Percentiles rank a stretch among this genome's conserved stretches.
Evolutionary conservation across 1,140 invertebrate species (phyloP).

Genomic region (Drosophila sulfurigaster): DNA sequence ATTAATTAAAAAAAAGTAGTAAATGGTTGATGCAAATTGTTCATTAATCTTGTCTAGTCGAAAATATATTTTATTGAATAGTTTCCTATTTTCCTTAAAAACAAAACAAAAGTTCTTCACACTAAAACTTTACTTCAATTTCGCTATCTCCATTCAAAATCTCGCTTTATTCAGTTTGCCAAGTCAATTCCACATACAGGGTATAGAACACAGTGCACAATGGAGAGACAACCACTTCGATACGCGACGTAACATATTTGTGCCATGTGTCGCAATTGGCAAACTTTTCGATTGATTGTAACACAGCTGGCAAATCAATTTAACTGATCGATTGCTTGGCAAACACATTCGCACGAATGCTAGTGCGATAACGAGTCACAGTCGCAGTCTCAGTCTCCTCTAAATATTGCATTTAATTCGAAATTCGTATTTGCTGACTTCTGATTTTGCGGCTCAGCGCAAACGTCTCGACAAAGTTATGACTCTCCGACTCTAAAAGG

Average conservation of each 20-base stretch:
- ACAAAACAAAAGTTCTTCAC: too few relatives aligned
- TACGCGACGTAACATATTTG: background rate
- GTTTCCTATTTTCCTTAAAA: too few relatives aligned
- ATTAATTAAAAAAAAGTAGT: too few relatives aligned
- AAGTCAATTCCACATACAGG: background rate
- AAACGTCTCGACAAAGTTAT: slow-evolving; percentile 34
- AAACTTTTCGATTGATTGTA: slow-evolving; percentile 17
- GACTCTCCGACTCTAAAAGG: slow-evolving; percentile 17
- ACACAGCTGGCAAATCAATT: slow-evolving; percentile 42
- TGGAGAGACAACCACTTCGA: background rate
- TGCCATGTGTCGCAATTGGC: slow-evolving; percentile 4
- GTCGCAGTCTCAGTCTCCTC: background rate
- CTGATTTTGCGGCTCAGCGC: background rate
- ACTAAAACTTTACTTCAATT: too few relatives aligned
- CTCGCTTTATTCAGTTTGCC: background rate
- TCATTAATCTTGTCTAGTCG: too few relatives aligned
- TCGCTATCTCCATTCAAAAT: too few relatives aligned
- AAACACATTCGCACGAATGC: slow-evolving; percentile 29
- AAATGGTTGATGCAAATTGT: too few relatives aligned
- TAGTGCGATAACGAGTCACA: background rate
- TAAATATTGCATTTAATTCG: slow-evolving; percentile 30
- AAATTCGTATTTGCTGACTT: slow-evolving; percentile 17
- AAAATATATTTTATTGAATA: too few relatives aligned
- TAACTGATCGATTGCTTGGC: slow-evolving; percentile 47
- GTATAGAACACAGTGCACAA: background rate